Evolutionary conservation across 2,888 invertebrate genomes (phyloP).

Genomic region (Mesopsocus fuscifrons): DNA sequence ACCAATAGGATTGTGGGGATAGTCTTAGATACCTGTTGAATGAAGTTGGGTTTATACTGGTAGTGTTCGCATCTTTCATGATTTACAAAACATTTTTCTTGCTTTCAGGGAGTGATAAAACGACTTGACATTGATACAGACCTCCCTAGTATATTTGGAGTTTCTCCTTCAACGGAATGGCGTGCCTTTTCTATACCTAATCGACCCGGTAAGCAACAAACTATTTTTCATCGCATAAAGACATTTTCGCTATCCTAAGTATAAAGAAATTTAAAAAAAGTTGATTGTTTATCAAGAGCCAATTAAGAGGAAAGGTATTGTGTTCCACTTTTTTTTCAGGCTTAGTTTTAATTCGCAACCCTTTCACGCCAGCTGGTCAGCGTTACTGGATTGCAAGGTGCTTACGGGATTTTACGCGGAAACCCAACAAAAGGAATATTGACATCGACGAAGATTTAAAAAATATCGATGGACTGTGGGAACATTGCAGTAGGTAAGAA

Average conservation of each 20-base stretch:
- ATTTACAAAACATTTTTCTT: too few species aligned
- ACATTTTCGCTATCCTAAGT: slow-evolving; percentile 20
- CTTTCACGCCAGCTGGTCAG: slow-evolving; percentile 59
- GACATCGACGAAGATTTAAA: slow-evolving; percentile 28
- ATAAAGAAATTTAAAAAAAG: slow-evolving; percentile 14
- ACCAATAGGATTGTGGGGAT: too few species aligned
- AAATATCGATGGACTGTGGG: neutral
- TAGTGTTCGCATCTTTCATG: too few species aligned
- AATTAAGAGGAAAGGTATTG: slow-evolving; percentile 26
- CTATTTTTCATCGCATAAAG: slow-evolving; percentile 11
- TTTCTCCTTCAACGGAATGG: too few species aligned
- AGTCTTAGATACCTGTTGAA: too few species aligned
- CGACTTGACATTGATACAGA: too few species aligned
- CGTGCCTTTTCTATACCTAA: too few species aligned
- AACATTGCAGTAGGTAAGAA: neutral
- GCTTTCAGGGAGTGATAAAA: too few species aligned
- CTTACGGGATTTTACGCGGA: slow-evolving; percentile 51
- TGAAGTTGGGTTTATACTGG: too few species aligned
- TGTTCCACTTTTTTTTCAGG: slow-evolving; percentile 28
- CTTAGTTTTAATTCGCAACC: slow-evolving; percentile 63
- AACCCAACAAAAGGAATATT: slow-evolving; percentile 51
- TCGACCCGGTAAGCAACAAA: neutral
- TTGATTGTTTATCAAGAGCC: slow-evolving; percentile 23
- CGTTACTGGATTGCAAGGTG: slow-evolving; percentile 67
- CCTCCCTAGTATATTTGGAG: too few species aligned